A percentile compares a stretch with the other conserved stretches of the same genome.
Evolutionary conservation across 2,113 vertebrate genomes (phyloP).

Genomic region (Rhadina sibilatrix): DNA sequence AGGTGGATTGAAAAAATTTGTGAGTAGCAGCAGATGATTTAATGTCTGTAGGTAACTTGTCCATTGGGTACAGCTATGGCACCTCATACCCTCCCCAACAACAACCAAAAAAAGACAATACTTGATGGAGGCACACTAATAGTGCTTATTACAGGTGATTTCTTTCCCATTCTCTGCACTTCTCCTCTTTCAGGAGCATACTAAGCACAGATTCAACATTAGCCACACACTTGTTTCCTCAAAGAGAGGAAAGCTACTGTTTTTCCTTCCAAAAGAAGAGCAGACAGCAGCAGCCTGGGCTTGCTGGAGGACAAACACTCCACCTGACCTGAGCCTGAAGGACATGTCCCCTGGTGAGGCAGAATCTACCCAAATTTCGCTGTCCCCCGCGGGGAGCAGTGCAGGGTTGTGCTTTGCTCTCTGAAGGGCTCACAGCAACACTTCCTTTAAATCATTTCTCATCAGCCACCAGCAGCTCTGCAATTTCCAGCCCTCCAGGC

Average conservation of each 20-base stretch:
- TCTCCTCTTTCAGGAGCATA: not conserved
- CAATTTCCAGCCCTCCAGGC: constrained; percentile 11
- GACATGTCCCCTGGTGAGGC: not conserved
- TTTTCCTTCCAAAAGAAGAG: not conserved
- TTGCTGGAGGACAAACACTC: not conserved
- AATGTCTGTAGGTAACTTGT: not conserved
- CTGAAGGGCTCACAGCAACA: rapidly evolving
- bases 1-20: not conserved
- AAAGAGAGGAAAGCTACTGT: not conserved
- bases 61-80: not conserved
- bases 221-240: not conserved
- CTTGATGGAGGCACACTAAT: not conserved
- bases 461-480: not conserved
- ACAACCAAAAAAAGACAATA: not conserved
- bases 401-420: not conserved
- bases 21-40: not conserved
- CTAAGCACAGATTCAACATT: not conserved
- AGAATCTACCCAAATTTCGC: not conserved
- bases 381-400: not conserved
- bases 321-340: not conserved
- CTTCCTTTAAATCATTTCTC: not conserved
- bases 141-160: not conserved
- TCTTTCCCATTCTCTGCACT: not conserved
- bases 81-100: not conserved
- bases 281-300: not conserved